A percentile compares a stretch with the other conserved stretches of the same genome.
Evolutionary conservation across 2,113 vertebrate genomes (phyloP).

Genomic region (Campylomormyrus numenius): DNA sequence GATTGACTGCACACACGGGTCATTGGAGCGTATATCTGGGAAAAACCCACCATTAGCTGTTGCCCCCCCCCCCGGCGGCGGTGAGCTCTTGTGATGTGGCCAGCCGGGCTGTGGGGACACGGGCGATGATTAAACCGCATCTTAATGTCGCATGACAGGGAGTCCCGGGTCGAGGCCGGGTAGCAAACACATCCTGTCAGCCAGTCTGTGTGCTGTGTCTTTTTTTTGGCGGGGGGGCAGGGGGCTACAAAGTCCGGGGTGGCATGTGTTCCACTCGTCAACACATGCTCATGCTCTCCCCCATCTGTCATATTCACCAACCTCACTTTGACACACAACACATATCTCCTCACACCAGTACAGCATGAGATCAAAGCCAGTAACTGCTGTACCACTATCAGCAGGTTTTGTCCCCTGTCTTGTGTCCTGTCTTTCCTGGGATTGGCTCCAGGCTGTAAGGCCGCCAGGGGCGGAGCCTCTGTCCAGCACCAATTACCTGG

Average conservation of each 20-base stretch:
- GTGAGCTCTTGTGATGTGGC: background rate
- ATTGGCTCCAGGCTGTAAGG: background rate
- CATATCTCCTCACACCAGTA: background rate
- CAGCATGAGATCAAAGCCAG: background rate
- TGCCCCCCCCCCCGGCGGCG: background rate
- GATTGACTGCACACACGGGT: background rate
- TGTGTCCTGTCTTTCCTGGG: background rate
- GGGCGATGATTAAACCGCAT: constrained; percentile 9
- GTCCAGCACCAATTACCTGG: background rate
- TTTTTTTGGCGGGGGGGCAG: background rate
- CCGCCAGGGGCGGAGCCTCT: background rate
- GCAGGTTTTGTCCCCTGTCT: background rate
- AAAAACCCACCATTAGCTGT: background rate
- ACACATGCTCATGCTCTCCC: background rate
- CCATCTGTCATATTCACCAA: background rate
- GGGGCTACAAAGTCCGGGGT: background rate
- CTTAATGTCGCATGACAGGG: constrained; percentile 22
- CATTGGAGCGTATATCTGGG: background rate
- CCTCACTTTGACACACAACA: background rate
- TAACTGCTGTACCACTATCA: background rate
- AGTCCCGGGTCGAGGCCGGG: constrained; percentile 14
- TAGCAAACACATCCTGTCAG: constrained; percentile 15
- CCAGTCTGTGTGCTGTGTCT: constrained; percentile 12
- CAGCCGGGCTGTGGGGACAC: background rate
- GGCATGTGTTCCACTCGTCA: background rate